phyloP scores from a whole-genome alignment of 2,113 vertebrate species.

The Chroicocephalus ridibundus region DNA sequence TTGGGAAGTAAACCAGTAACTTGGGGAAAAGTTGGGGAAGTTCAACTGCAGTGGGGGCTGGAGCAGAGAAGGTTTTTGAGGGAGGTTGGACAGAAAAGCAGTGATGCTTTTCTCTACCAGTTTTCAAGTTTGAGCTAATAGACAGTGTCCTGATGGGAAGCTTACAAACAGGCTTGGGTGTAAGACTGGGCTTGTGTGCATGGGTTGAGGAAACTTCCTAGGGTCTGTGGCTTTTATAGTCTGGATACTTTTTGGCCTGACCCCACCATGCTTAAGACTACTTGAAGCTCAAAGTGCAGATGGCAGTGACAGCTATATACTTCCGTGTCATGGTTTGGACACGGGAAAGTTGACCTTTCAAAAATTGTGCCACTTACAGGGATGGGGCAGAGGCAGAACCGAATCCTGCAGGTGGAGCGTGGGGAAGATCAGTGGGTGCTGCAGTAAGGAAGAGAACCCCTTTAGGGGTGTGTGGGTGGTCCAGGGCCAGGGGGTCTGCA shows the following conservation, averaged over 20 bases:
- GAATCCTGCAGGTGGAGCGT: accelerated
- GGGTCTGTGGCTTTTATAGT: neutral
- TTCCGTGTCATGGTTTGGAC: neutral
- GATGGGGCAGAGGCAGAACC: neutral
- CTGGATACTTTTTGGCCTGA: neutral
- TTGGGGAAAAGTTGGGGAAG: neutral
- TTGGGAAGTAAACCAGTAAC: neutral
- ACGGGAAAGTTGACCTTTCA: neutral
- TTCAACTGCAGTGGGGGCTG: neutral
- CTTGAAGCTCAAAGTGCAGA: neutral
- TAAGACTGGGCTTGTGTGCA: neutral
- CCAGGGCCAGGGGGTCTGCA: neutral
- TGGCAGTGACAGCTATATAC: neutral
- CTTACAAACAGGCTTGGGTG: neutral
- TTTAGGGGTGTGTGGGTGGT: neutral
- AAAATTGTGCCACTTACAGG: neutral
- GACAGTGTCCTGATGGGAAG: neutral
- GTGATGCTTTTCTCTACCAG: neutral
- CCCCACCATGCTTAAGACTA: neutral
- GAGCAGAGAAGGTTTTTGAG: neutral
- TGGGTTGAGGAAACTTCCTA: neutral
- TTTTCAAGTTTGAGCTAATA: neutral
- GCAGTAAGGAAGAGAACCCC: neutral
- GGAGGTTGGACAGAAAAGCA: neutral
- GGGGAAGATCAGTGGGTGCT: neutral